A percentile compares a stretch with the other conserved stretches of the same genome.
phyloP scores from a whole-genome alignment of 2,113 vertebrate species.

The Zosterops hypoxanthus region DNA sequence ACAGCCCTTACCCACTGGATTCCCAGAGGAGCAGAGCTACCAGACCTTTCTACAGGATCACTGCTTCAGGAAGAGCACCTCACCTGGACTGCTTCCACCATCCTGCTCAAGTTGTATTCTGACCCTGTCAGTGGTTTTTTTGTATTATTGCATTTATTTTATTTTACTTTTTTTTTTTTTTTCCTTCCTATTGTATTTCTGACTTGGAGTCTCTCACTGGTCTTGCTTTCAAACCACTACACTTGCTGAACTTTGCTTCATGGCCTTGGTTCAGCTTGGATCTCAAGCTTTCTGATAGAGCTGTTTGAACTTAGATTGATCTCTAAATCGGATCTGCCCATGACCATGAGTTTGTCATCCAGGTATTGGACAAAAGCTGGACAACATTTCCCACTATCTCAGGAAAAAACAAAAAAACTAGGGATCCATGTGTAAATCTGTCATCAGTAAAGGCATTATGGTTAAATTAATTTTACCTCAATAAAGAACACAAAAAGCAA shows the following conservation, averaged over 20 bases:
- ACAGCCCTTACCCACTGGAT: too few relatives aligned
- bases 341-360: background rate
- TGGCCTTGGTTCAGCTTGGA: background rate
- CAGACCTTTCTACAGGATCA: too few relatives aligned
- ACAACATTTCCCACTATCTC: background rate
- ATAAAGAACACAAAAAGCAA: background rate
- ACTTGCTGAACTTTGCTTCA: background rate
- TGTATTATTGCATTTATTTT: too few relatives aligned
- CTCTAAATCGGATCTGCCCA: background rate
- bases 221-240: too few relatives aligned
- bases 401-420: background rate
- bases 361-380: background rate
- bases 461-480: background rate
- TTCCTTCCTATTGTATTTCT: too few relatives aligned
- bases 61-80: too few relatives aligned
- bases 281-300: background rate
- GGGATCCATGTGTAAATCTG: background rate
- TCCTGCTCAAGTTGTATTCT: too few relatives aligned
- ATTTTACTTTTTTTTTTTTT: too few relatives aligned
- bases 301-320: background rate
- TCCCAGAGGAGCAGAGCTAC: too few relatives aligned
- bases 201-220: too few relatives aligned
- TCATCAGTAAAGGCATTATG: background rate
- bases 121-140: too few relatives aligned
- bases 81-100: too few relatives aligned